Conservation (phyloP, 2,113 vertebrate genomes). For the Protomyctophum bolini region DNA sequence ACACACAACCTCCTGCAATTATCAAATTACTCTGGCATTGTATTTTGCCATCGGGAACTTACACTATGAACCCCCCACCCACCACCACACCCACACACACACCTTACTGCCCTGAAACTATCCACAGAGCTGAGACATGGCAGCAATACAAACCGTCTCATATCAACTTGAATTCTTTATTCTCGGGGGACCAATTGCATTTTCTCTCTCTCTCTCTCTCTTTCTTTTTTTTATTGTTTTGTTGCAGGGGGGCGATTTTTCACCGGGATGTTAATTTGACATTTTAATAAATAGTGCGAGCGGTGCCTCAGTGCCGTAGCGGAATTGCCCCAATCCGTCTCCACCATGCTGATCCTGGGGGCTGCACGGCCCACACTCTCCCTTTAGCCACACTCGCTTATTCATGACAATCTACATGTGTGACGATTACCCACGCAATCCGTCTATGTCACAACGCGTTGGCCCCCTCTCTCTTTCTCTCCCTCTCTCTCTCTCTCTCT, state of each 20-base stretch:
- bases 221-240: conserved; percentile 68
- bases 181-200: conserved; percentile 67
- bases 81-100: conserved; percentile 16
- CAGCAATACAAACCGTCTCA: conserved; percentile 40
- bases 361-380: conserved; percentile 47
- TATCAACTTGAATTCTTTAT: conserved; percentile 65
- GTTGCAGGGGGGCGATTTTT: conserved; percentile 75
- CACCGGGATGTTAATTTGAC: conserved; percentile 81
- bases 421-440: conserved; percentile 76
- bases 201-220: conserved; percentile 12
- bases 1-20: conserved; percentile 48
- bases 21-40: conserved; percentile 52
- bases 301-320: conserved; percentile 50
- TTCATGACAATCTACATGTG: conserved; percentile 78
- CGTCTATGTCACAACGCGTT: conserved; percentile 61
- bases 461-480: conserved; percentile 32
- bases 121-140: conserved; percentile 18
- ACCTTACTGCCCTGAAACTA: conserved; percentile 1
- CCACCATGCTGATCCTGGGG: conserved; percentile 72
- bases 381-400: conserved; percentile 66
- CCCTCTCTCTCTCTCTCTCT: not conserved
- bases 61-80: conserved; percentile 13
- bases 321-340: conserved; percentile 81
- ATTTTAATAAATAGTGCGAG: conserved; percentile 81
- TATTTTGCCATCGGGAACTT: conserved; percentile 56